Percentiles rank a stretch among this genome's conserved stretches.
Evolutionary conservation across 2,113 vertebrate species (phyloP).

Genomic region (Rhinoptilus africanus): DNA sequence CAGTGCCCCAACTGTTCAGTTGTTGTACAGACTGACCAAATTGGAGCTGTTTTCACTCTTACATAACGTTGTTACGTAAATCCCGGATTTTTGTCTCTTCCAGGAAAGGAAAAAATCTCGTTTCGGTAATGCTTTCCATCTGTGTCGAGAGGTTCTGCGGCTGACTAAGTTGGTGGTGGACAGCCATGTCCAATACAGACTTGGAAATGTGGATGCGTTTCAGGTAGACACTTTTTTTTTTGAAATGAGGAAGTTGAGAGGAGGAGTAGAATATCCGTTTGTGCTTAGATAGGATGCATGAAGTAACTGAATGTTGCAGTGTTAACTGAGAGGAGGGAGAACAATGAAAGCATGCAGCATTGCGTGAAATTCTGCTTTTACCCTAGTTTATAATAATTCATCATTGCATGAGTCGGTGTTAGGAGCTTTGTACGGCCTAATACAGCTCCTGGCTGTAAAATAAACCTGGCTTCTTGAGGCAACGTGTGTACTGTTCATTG

Average conservation of each 20-base stretch:
- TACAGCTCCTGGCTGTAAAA: not conserved
- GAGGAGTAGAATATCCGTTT: not conserved
- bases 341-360: accelerated
- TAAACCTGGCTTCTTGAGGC: not conserved
- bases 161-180: constrained; percentile 97
- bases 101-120: constrained; percentile 97
- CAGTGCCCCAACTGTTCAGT: not conserved
- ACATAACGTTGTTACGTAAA: not conserved
- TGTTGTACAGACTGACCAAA: not conserved
- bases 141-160: constrained; percentile 94
- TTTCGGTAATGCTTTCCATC: constrained; percentile 96
- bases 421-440: not conserved
- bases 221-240: constrained; percentile 77
- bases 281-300: not conserved
- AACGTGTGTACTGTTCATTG: not conserved
- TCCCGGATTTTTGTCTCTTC: not conserved
- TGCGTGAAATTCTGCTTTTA: not conserved
- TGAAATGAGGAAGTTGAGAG: not conserved
- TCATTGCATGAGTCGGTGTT: not conserved
- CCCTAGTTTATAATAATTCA: not conserved
- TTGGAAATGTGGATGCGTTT: constrained; percentile 97
- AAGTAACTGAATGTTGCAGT: not conserved
- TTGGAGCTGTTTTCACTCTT: not conserved
- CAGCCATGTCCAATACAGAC: constrained; percentile 96
- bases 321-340: accelerated